phyloP scores from a whole-genome alignment of 2,797 vertebrate species.

The Tinamus major region DNA sequence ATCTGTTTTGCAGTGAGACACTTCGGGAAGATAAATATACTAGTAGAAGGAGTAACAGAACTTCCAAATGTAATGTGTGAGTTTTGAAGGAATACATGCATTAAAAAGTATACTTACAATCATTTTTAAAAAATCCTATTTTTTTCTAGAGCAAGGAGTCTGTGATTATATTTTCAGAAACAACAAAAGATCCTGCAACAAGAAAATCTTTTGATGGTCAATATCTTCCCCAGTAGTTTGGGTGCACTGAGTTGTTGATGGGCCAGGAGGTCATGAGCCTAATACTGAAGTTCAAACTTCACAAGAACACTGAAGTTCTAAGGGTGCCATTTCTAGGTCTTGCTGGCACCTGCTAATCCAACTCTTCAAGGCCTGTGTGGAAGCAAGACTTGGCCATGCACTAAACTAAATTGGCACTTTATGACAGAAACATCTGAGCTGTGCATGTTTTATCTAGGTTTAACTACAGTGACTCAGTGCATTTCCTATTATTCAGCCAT shows the following conservation, averaged over 20 bases:
- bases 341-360: no score
- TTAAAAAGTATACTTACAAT: not conserved
- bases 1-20: not conserved
- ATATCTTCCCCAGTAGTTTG: not conserved
- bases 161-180: not conserved
- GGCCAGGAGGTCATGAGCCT: no score
- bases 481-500: not conserved
- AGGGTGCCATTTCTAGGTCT: no score
- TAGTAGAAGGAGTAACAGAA: not conserved
- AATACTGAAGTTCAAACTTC: no score
- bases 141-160: not conserved
- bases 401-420: not conserved
- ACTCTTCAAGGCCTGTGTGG: no score
- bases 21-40: not conserved
- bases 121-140: not conserved
- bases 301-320: no score
- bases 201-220: not conserved
- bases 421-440: not conserved
- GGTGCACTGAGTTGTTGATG: not conserved
- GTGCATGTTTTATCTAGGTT: not conserved
- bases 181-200: not conserved
- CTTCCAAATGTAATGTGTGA: not conserved
- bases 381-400: no score
- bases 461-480: not conserved
- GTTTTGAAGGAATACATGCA: not conserved